Evolutionary conservation across 2,797 vertebrate genomes (phyloP).

Genomic region (Lutjanus argentimaculatus): DNA sequence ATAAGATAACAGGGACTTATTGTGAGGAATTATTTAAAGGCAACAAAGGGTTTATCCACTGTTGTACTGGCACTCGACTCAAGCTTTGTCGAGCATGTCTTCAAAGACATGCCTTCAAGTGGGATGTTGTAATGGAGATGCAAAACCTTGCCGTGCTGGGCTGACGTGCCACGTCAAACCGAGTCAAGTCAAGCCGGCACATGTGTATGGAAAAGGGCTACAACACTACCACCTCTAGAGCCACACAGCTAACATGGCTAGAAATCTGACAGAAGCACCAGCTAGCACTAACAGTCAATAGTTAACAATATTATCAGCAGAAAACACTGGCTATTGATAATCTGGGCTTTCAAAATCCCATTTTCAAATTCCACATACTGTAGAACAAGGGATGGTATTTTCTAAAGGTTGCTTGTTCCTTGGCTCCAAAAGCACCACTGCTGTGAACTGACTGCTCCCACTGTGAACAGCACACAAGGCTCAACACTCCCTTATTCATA

Average conservation of each 20-base stretch:
- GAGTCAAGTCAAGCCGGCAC: too few relatives aligned
- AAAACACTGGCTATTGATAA: neutral
- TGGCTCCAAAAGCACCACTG: conserved; percentile 36
- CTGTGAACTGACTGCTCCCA: conserved; percentile 47
- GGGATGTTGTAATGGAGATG: too few relatives aligned
- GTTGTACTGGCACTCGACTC: too few relatives aligned
- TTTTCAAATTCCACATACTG: neutral
- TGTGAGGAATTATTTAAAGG: too few relatives aligned
- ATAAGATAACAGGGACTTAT: too few relatives aligned
- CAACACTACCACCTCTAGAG: neutral
- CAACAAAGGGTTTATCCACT: too few relatives aligned
- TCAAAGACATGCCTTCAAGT: too few relatives aligned
- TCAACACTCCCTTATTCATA: conserved; percentile 71
- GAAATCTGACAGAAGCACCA: neutral
- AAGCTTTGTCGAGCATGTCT: too few relatives aligned
- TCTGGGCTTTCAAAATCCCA: neutral
- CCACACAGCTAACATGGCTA: neutral
- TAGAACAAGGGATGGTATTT: conserved; percentile 20
- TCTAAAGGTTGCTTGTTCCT: conserved; percentile 40
- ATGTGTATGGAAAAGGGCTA: too few relatives aligned
- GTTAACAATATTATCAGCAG: neutral
- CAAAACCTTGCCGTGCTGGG: too few relatives aligned
- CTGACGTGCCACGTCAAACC: too few relatives aligned
- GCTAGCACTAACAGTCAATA: neutral
- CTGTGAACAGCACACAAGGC: conserved; percentile 60